Evolutionary conservation across 2,113 vertebrate species (phyloP), one percentile per base, ranked within the genome.

Genomic region (Pelmatolapia mariae): DNA sequence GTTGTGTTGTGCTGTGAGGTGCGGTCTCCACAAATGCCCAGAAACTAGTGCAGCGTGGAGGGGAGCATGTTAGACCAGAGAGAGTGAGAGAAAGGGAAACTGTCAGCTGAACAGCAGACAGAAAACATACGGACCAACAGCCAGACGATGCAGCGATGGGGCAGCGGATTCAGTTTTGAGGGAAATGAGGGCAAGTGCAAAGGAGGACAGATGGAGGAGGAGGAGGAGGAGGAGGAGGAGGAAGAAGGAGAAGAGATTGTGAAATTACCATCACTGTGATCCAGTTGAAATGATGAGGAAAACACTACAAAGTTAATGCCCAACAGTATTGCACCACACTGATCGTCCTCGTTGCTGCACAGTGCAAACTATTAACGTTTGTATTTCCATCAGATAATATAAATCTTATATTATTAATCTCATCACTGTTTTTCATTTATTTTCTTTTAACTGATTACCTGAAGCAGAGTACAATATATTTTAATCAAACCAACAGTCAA

Each of bases 31-130:
- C 24, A 86, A 88, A 91, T 87, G 87, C 86, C 86, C 84, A 89
- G 83, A 88, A 94, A 91, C 90, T 89, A 82, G 83, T 56, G 86
- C 84, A 92, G 88, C 61, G 10, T 84, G 87, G 84, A 91, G 89
- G 82, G 82, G 80, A 26, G 79, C 79, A 73, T 53, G 80, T 89
- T 33, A 57, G 81, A 83, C 81, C 82, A 36, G 47, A 85, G 82
- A 85, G 76, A 89, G 68, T 6, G 31, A 81, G 31, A 43, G 5
- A 57, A 40, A 47, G 50, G 66, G 52, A 73, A 82, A 83, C 36
- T 80, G 80, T 93, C 76, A 59, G 89, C 68, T 85, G 79, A 90
- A 81, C n/a, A n/a, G 15, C 4, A 76, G 84, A 86, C 73, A 83
- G 81, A 83, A 83, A 89, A 57, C 87, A 85, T 85, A 26, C 1